Conservation (phyloP, 1,140 invertebrate species). For the Neelides sp. region DNA sequence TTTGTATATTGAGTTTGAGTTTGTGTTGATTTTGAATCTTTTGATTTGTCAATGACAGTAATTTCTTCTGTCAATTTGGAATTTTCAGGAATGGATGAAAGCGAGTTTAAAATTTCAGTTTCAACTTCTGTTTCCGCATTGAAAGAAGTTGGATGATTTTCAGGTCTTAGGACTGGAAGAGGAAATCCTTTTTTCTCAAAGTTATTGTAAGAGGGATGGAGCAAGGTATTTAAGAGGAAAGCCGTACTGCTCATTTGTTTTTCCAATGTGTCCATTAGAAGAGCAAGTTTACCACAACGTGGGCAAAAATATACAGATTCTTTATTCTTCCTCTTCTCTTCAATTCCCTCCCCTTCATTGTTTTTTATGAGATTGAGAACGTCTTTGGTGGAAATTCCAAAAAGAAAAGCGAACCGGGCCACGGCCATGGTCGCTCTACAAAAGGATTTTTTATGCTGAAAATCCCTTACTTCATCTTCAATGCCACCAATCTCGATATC, state of each 20-base stretch:
- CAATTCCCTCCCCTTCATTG: neutral
- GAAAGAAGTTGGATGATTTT: neutral
- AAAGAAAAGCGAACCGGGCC: neutral
- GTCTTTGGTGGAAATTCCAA: neutral
- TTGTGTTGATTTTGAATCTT: too few relatives aligned
- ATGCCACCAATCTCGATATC: conserved; percentile 29
- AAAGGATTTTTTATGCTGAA: conserved; percentile 7
- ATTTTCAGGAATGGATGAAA: too few relatives aligned
- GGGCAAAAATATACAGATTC: conserved; percentile 4
- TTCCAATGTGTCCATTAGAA: conserved; percentile 17
- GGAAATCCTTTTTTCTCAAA: neutral
- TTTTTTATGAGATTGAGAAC: neutral
- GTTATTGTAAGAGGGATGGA: neutral
- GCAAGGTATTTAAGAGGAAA: neutral
- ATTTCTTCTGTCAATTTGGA: too few relatives aligned
- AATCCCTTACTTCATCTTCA: conserved; percentile 22
- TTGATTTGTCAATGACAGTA: too few relatives aligned
- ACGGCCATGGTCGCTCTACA: neutral
- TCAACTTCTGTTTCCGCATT: neutral
- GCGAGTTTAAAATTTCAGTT: neutral
- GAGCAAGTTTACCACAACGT: conserved; percentile 18
- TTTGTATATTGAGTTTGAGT: too few relatives aligned
- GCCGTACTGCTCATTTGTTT: conserved; percentile 12
- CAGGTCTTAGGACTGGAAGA: neutral
- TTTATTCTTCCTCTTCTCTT: neutral